phyloP scores from a whole-genome alignment of 2,888 invertebrate species.

The Chrysolina haemoptera region DNA sequence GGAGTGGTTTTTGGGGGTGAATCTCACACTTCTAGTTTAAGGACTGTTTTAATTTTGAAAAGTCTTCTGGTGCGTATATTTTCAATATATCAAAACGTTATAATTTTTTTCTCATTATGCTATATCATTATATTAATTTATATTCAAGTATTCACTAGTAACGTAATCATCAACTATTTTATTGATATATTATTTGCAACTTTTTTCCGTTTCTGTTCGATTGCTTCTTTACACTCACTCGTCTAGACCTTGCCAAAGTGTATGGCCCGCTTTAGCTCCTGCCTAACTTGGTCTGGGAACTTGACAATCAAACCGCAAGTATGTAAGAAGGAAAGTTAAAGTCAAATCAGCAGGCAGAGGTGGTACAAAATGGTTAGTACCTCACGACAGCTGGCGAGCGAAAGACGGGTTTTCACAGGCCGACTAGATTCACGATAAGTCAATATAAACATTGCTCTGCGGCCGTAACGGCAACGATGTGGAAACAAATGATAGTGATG shows the following conservation, averaged over 20 bases:
- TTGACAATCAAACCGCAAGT: constrained; percentile 19
- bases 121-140: too few species aligned
- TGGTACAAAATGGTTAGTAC: constrained; percentile 6
- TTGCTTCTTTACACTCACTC: too few species aligned
- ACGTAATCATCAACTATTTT: too few species aligned
- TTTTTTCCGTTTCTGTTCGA: too few species aligned
- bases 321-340: constrained; percentile 14
- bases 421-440: constrained; percentile 6
- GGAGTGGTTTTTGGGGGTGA: too few species aligned
- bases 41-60: too few species aligned
- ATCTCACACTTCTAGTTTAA: too few species aligned
- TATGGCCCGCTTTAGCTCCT: constrained; percentile 16
- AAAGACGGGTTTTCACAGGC: constrained; percentile 24
- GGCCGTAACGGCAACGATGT: background rate
- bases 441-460: background rate
- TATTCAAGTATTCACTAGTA: too few species aligned
- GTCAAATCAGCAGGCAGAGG: constrained; percentile 10
- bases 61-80: too few species aligned
- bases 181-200: too few species aligned
- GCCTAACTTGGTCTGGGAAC: background rate
- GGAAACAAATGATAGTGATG: constrained; percentile 10
- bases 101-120: too few species aligned
- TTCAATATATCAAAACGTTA: too few species aligned
- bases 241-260: background rate
- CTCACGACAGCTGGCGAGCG: background rate